Conservation (phyloP, 2,888 invertebrate species). For the Ommatoiulus sabulosus region DNA sequence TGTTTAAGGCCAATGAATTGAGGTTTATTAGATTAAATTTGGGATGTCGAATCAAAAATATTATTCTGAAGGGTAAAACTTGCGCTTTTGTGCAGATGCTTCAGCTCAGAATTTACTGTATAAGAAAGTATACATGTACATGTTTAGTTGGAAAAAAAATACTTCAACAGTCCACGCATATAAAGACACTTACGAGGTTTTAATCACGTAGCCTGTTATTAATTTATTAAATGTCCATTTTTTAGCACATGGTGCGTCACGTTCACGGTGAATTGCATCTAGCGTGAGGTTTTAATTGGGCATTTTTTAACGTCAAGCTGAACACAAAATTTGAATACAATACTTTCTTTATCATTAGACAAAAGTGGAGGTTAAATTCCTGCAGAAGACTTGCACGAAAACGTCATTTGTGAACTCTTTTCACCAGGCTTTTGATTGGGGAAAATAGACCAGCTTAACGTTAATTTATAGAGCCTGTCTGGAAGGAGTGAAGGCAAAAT, state of each 20-base stretch:
- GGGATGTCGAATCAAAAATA: too few species aligned
- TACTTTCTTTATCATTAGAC: background rate
- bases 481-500: background rate
- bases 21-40: too few species aligned
- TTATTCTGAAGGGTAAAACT: too few species aligned
- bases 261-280: background rate
- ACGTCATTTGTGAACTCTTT: background rate
- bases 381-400: background rate
- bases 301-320: background rate
- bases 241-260: background rate
- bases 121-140: too few species aligned
- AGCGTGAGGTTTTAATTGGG: conserved; percentile 6
- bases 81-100: too few species aligned
- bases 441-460: background rate
- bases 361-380: conserved; percentile 38
- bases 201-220: background rate
- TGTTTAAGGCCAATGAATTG: too few species aligned
- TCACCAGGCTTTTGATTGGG: background rate
- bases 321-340: conserved; percentile 29
- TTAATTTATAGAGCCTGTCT: background rate
- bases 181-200: background rate
- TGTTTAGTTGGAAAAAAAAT: too few species aligned
- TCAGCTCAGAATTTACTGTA: too few species aligned
- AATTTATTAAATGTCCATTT: background rate
- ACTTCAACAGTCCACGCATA: too few species aligned